Conservation (phyloP, 2,113 vertebrate species). For the Zootoca vivipara region DNA sequence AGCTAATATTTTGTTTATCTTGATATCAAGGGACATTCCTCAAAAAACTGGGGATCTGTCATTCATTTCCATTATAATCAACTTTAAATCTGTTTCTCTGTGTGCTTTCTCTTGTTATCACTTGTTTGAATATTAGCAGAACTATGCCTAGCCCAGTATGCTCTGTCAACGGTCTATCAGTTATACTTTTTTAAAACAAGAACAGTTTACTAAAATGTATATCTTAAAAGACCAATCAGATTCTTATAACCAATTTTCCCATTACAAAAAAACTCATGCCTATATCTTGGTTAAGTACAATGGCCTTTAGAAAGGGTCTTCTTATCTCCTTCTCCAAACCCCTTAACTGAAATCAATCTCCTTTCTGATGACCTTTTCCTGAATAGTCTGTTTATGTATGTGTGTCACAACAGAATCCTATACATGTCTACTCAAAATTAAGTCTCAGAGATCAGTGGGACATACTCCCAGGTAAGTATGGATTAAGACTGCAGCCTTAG, state of each 20-base stretch:
- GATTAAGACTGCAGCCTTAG: neutral
- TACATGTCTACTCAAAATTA: too few relatives aligned
- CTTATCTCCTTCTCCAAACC: neutral
- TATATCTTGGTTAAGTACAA: neutral
- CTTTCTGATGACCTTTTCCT: neutral
- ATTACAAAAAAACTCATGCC: neutral
- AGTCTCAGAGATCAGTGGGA: too few relatives aligned
- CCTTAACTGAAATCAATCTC: neutral
- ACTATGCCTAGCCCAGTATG: neutral
- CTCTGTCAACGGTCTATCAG: neutral
- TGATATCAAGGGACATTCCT: neutral
- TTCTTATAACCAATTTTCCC: neutral
- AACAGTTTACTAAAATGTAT: neutral
- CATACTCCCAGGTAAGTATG: too few relatives aligned
- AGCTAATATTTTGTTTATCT: neutral
- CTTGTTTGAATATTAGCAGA: neutral
- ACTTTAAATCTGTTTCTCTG: neutral
- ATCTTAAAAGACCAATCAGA: neutral
- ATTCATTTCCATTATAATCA: neutral
- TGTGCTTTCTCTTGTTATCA: neutral
- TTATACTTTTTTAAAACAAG: neutral
- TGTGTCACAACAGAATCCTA: too few relatives aligned
- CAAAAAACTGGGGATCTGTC: neutral
- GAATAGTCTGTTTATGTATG: neutral
- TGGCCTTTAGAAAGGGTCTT: neutral